phyloP scores from a whole-genome alignment of 2,797 vertebrate genomes.

The Lutjanus argentimaculatus region DNA sequence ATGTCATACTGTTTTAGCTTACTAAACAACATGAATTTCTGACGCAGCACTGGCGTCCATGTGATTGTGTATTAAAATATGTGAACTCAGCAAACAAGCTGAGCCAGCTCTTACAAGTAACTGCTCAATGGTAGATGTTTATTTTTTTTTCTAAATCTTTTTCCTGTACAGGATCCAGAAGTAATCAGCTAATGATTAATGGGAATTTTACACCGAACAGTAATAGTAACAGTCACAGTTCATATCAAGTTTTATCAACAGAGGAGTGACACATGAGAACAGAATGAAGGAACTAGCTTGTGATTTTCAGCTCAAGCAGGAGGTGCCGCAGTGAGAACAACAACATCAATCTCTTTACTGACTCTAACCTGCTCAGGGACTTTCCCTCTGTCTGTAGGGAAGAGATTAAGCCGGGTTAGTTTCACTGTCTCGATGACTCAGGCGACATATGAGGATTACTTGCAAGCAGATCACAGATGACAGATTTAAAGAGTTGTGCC shows the following conservation, averaged over 20 bases:
- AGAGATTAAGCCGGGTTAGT: background rate
- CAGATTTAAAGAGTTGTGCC: background rate
- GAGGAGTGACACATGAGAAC: conserved; percentile 18
- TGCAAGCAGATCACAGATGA: background rate
- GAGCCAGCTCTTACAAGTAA: background rate
- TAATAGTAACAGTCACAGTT: background rate
- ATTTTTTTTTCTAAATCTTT: background rate
- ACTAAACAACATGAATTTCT: too few species aligned
- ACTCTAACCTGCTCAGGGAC: conserved; percentile 35
- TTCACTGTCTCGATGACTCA: conserved; percentile 27
- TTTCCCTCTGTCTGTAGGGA: conserved; percentile 1
- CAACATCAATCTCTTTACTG: background rate
- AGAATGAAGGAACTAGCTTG: conserved; percentile 8
- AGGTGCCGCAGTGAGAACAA: background rate
- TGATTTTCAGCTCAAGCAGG: conserved; percentile 14
- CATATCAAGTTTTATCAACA: background rate
- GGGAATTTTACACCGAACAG: background rate
- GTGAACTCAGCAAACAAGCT: conserved; percentile 12
- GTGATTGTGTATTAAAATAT: conserved; percentile 1
- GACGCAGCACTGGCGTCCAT: background rate
- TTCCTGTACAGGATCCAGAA: background rate
- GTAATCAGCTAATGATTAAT: conserved; percentile 1
- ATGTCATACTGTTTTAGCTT: too few species aligned
- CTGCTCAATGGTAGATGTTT: background rate
- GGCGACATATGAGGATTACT: conserved; percentile 3